Conservation (phyloP, 2,113 vertebrate species). For the Micromys minutus region DNA sequence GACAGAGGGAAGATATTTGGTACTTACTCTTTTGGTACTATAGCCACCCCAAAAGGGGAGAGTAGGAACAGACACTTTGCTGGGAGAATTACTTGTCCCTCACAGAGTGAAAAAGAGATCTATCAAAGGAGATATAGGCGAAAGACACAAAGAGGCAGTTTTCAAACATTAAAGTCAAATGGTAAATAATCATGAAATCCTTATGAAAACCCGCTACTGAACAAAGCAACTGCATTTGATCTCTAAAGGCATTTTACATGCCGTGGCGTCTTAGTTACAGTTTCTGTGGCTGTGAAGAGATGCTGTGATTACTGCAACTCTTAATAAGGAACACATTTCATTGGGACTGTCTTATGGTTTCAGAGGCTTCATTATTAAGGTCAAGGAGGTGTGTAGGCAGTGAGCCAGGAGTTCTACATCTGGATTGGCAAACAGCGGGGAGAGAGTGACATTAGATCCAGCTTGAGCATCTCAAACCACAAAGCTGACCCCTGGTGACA, state of each 20-base stretch:
- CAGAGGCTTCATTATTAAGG: not conserved
- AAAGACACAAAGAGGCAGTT: not conserved
- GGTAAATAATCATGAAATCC: constrained; percentile 11
- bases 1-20: not conserved
- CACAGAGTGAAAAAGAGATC: not conserved
- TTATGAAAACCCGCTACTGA: not conserved
- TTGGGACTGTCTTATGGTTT: not conserved
- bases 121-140: not conserved
- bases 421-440: not conserved
- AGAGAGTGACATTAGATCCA: not conserved
- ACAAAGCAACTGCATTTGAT: constrained; percentile 29
- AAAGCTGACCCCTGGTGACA: not conserved
- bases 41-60: not conserved
- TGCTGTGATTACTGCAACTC: not conserved
- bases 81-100: not conserved
- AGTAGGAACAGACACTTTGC: not conserved
- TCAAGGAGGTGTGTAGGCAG: not conserved
- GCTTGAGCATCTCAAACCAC: not conserved
- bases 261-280: not conserved
- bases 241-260: not conserved
- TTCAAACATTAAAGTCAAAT: not conserved
- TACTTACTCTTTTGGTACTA: not conserved
- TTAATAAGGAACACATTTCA: not conserved
- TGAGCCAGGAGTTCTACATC: not conserved
- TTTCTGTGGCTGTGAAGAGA: not conserved